Evolutionary conservation across 1,140 invertebrate species (phyloP).

Genomic region (Aphaenogaster floridana): DNA sequence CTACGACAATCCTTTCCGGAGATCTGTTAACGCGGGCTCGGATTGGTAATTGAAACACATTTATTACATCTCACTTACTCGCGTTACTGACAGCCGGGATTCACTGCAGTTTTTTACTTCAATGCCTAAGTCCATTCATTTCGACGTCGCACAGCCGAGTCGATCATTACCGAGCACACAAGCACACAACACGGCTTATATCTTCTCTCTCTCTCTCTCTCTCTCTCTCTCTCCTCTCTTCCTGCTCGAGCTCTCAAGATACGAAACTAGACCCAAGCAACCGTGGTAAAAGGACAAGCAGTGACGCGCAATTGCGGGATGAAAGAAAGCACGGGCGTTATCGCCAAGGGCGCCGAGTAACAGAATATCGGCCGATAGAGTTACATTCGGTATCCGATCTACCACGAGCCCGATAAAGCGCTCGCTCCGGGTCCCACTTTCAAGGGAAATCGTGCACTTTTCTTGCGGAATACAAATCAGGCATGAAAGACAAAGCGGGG

Average conservation of each 20-base stretch:
- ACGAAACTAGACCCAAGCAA: slow-evolving; percentile 43
- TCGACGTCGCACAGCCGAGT: neutral
- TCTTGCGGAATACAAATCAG: slow-evolving; percentile 35
- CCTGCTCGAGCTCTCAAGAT: slow-evolving; percentile 24
- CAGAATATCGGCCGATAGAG: slow-evolving; percentile 58
- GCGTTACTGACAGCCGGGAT: neutral
- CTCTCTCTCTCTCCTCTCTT: neutral
- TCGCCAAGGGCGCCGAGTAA: slow-evolving; percentile 47
- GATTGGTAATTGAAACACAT: slow-evolving; percentile 37
- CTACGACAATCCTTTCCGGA: neutral
- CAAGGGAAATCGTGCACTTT: slow-evolving; percentile 14
- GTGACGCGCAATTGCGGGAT: slow-evolving; percentile 47
- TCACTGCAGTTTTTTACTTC: slow-evolving; percentile 9
- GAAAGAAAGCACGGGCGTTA: slow-evolving; percentile 57
- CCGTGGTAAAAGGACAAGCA: slow-evolving; percentile 45
- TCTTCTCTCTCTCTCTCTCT: neutral
- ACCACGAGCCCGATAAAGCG: slow-evolving; percentile 23
- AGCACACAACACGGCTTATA: neutral
- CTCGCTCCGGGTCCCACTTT: neutral
- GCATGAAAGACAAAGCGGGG: neutral
- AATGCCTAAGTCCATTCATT: slow-evolving; percentile 1
- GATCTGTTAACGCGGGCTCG: slow-evolving; percentile 20
- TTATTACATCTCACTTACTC: slow-evolving; percentile 27
- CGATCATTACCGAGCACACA: slow-evolving; percentile 10
- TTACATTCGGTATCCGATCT: slow-evolving; percentile 49